Evolutionary conservation across 2,888 invertebrate species (phyloP), one percentile per base, ranked within the genome.

Genomic region (Perizoma affinitatum): DNA sequence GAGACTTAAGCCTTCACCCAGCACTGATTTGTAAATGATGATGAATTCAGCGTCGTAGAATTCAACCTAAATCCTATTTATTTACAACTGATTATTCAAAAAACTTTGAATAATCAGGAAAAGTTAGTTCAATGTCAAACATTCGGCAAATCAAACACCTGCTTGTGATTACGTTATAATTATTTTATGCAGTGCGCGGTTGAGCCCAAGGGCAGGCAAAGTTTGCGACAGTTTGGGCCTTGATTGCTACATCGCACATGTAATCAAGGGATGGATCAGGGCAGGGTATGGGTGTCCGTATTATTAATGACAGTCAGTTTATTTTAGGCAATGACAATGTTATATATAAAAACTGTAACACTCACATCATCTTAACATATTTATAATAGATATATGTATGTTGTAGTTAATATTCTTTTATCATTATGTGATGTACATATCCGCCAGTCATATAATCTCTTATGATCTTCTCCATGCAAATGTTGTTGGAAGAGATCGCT

Each of bases 121-220:
- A 61, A 68, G 63, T 68, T 61, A 1, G 58, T 54, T 36, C 44
- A 58, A 63, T 61, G 65, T 61, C 59, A 65, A 66, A 63, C 68
- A 61, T 65, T 68, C 52, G 56, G 59, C 48, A 60, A 65, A 68
- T 63, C 68, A 66, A 66, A 59, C 68, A 68, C 65, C 66, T 66
- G 66, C 47, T 63, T 63, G 10, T 57, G 60, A 64, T 68, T 57
- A 60, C 47, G 61, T 6, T 38, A 7, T 62, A 48, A 53, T 58
- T 40, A 62, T 63, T 43, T 53, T 53, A 56, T 63, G 56, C 54
- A 58, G 44, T 56, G 47, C 38, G 51, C 50, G 54, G 47, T 48
- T 22, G 52, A 10, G 52, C 59, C 66, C 49, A 45, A 48, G 54
- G 66, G 66, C 66, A 45, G 50, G 41, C 53, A 42, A 58, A 69